Evolutionary conservation across 2,113 vertebrate genomes (phyloP), one percentile per base, ranked within the genome.

Genomic region (Dasyornis broadbenti): DNA sequence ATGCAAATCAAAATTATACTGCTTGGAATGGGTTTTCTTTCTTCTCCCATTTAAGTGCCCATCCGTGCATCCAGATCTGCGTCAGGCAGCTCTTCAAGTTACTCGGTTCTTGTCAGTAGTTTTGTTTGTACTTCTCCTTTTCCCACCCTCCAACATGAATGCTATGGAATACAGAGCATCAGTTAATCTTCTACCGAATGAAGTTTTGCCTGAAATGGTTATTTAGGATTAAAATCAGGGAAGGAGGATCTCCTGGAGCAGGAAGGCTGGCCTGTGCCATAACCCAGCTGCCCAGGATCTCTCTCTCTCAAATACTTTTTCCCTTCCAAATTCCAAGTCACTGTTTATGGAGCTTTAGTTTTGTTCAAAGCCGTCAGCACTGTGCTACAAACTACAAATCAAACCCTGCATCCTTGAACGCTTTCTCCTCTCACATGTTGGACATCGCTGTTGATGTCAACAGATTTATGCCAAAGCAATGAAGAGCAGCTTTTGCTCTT

Each of bases 341-440:
- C 13, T n/a, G 22, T 86, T 75, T 15, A 7, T 7, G 26, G 35
- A 82, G 73, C 39, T 82, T 80, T 56, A 47, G 45, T 82, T 84
- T 49, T 84, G 30, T 42, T 91, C 91, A 72, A 53, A 91, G 78
- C 56, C 3, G 0, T 91, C 89, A 85, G 87, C 49, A 10, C 45
- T 7, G 3, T 15, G 37, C 70, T 76, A 39, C 64, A 44, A 82
- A 76, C 82, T 22, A 91, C 90, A 92, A 93, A 91, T 96, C 94
- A 94, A 87, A 82, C 65, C 33, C 54, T 44, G 54, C 75, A 73
- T 91, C 95, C 95, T 96, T 94, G 92, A 91, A 76, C 30, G 2
- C 42, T 27, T 65, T 53, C 69, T 92, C 33, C 89, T 89, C 82
- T 91, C 59, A 24, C 59, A 8, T 6, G 9, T 12, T 70, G 94